Conservation (phyloP, 2,113 vertebrate species). For the Rhinopomastus cyanomelas region DNA sequence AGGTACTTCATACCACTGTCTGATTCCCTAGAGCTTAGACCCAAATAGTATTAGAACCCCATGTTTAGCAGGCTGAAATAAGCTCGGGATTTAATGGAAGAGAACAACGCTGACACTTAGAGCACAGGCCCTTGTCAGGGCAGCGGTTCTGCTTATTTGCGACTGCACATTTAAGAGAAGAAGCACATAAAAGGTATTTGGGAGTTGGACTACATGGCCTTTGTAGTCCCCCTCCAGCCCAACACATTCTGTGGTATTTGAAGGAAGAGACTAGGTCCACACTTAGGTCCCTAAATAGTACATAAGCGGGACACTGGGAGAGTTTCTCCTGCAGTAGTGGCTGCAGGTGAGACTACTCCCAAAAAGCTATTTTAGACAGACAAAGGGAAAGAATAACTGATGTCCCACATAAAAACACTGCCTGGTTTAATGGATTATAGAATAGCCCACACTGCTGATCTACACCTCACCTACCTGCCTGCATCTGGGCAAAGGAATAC, state of each 20-base stretch:
- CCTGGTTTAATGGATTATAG: background rate
- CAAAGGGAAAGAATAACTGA: background rate
- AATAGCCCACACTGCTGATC: background rate
- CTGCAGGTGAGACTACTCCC: background rate
- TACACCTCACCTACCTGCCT: background rate
- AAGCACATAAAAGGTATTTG: background rate
- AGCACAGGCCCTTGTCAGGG: background rate
- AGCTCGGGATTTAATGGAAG: background rate
- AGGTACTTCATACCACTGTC: background rate
- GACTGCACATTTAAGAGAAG: background rate
- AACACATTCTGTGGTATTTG: too few relatives aligned
- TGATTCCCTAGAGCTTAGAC: background rate
- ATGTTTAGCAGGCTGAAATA: background rate
- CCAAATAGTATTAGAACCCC: background rate
- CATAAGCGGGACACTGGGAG: background rate
- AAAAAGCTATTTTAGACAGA: background rate
- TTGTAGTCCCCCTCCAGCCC: too few relatives aligned
- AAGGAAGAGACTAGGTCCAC: background rate
- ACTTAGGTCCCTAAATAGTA: background rate
- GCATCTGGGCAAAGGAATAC: background rate
- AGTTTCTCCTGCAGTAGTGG: background rate
- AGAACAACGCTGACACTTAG: background rate
- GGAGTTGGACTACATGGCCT: too few relatives aligned
- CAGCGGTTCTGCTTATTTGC: background rate
- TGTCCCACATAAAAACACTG: background rate